A percentile compares a stretch with the other conserved stretches of the same genome.
phyloP scores from a whole-genome alignment of 2,113 vertebrate genomes.

The Strix aluco region DNA sequence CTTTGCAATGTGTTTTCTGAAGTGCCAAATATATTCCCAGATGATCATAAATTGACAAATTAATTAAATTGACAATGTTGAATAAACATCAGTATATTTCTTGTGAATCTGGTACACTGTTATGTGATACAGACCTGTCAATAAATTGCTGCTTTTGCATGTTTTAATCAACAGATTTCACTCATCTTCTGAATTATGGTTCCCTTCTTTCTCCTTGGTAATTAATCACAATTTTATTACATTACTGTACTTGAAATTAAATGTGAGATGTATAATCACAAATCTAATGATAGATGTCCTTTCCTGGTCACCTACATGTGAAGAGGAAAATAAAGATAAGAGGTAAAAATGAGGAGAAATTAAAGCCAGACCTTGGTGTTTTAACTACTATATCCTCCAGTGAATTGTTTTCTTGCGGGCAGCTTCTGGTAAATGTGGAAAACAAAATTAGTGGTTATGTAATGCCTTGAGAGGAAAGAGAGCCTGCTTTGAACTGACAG shows the following conservation, averaged over 20 bases:
- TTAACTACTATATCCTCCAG: background rate
- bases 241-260: background rate
- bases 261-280: background rate
- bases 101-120: background rate
- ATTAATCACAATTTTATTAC: background rate
- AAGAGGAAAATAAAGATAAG: background rate
- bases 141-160: background rate
- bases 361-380: background rate
- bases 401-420: background rate
- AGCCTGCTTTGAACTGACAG: conserved; percentile 55
- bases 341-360: background rate
- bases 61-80: background rate
- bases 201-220: background rate
- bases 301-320: background rate
- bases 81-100: background rate
- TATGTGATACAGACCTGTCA: background rate
- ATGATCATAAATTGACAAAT: background rate
- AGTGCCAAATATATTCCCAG: background rate
- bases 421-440: conserved; percentile 37
- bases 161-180: background rate
- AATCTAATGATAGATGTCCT: background rate
- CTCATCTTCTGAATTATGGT: background rate
- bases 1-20: background rate
- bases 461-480: conserved; percentile 42
- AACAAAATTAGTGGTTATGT: conserved; percentile 40